These are phyloP conservation scores for Calameuta pallipes DNA, from an alignment of 2,888 invertebrate genomes.

Conservation along the genomic window DNA sequence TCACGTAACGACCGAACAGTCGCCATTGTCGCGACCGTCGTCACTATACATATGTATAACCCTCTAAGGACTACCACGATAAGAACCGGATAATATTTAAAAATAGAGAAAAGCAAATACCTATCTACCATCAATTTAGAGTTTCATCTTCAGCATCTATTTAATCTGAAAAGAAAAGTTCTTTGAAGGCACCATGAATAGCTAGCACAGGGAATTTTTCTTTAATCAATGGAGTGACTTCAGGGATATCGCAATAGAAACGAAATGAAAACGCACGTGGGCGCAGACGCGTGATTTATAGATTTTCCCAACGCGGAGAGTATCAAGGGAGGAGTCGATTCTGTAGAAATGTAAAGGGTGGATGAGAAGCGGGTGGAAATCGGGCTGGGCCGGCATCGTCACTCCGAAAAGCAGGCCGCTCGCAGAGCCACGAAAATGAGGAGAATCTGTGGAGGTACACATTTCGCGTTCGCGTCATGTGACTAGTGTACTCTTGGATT, in stretches of 20 bases:
- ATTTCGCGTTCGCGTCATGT: conserved; percentile 39
- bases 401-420: conserved; percentile 8
- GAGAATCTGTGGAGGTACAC: conserved; percentile 27
- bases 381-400: conserved; percentile 37
- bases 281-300: conserved; percentile 64
- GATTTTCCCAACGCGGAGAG: conserved; percentile 54
- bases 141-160: background rate
- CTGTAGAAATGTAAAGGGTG: conserved; percentile 23
- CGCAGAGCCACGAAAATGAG: conserved; percentile 17
- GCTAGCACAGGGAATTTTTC: background rate
- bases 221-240: background rate
- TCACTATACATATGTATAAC: background rate
- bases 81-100: background rate
- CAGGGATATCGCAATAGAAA: background rate
- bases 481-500: conserved; percentile 30
- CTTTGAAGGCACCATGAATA: background rate
- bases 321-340: conserved; percentile 19
- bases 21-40: too few species aligned
- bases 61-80: background rate
- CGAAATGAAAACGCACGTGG: conserved; percentile 4
- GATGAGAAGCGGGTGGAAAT: conserved; percentile 1
- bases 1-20: too few species aligned
- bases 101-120: background rate
- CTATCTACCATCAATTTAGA: background rate
- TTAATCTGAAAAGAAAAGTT: background rate